Evolutionary conservation across 2,888 invertebrate genomes (phyloP), one percentile per base, ranked within the genome.

Genomic region (Hedychridium roseum): DNA sequence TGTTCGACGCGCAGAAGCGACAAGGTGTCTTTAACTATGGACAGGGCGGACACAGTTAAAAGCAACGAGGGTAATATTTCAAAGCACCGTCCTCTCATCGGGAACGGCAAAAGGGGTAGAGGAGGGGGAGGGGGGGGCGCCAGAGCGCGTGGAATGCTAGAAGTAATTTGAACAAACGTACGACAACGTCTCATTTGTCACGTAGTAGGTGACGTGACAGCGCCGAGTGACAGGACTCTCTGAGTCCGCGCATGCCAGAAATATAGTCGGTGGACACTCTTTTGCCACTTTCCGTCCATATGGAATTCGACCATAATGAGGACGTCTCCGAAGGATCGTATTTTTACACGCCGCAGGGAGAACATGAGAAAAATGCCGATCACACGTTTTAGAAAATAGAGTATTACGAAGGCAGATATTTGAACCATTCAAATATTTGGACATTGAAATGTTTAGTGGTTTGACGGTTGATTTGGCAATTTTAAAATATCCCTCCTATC

Each of bases 111-210:
- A 60, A 62, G 68, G 53, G 55, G 48, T 51, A 51, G 50, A 47
- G 28, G 11, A 23, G 32, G 12, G n/a, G 9, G 9, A 45, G 37
- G 39, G 34, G 23, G 45, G 44, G 50, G 53, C 45, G 46, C 57
- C 39, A 43, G 57, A 47, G 52, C 41, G 45, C 52, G 47, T 54
- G 66, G 72, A 76, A 73, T 72, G 71, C 58, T 60, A 60, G 60
- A 61, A 74, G 76, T 72, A 73, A 78, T 78, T 78, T 77, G 71
- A 73, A 76, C 75, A 72, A 74, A 73, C 73, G 69, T 61, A 68
- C 66, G 76, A 75, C 78, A 76, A 75, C 73, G 67, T 73, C 70
- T 77, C 76, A 76, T 78, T 77, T 78, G 78, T 78, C 78, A 76
- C 64, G 61, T 48, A n/a, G n/a, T n/a, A 53, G 55, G 65, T 68